Evolutionary conservation across 2,888 invertebrate species (phyloP).

Genomic region (Conomelus anceps): DNA sequence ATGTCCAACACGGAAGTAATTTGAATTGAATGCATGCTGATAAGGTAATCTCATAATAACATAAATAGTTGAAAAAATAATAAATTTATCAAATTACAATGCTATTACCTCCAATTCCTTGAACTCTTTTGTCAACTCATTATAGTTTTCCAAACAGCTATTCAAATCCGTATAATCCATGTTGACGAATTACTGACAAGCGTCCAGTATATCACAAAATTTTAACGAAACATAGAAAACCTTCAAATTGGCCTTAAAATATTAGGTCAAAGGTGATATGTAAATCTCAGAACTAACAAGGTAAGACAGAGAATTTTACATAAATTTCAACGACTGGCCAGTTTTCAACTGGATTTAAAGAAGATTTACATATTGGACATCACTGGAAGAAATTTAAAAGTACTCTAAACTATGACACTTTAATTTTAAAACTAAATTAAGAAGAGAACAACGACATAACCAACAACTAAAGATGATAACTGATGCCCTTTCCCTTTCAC

Average conservation of each 20-base stretch:
- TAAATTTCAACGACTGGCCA: not conserved
- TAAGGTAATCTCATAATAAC: not conserved
- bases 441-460: not conserved
- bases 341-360: not conserved
- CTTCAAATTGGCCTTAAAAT: not conserved
- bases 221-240: not conserved
- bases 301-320: not conserved
- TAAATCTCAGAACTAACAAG: not conserved
- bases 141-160: conserved; percentile 64
- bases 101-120: conserved; percentile 73
- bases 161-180: not conserved
- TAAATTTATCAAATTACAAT: not conserved
- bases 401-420: not conserved
- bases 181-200: not conserved
- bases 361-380: not conserved
- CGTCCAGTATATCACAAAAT: not conserved
- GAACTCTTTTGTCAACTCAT: conserved; percentile 69
- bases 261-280: not conserved
- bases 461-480: not conserved
- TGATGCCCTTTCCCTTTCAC: not conserved
- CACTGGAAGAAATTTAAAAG: not conserved
- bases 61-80: conserved; percentile 12
- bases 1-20: conserved; percentile 13
- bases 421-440: not conserved
- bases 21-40: not conserved